A percentile compares a stretch with the other conserved stretches of the same genome.
Conservation (phyloP, 2,888 invertebrate species). For the Tetranychus piercei region DNA sequence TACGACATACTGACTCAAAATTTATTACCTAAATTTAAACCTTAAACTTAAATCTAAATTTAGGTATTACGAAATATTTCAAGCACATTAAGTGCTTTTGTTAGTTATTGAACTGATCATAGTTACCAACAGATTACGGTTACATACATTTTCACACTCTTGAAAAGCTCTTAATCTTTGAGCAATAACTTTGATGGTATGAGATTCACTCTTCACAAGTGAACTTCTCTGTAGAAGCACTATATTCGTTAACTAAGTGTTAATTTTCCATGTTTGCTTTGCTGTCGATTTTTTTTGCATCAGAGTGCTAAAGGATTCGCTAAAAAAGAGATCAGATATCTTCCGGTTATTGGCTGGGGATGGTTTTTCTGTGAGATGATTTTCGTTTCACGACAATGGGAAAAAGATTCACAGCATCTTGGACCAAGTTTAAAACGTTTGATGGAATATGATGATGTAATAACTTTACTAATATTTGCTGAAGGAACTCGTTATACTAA, state of each 20-base stretch:
- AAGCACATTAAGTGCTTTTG: too few species aligned
- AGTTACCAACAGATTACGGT: too few species aligned
- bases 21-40: background rate
- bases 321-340: constrained; percentile 70
- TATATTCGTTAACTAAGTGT: background rate
- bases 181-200: background rate
- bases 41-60: too few species aligned
- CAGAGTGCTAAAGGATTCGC: constrained; percentile 86
- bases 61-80: too few species aligned
- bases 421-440: constrained; percentile 58
- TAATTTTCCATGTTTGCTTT: background rate
- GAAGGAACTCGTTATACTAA: constrained; percentile 82
- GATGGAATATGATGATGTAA: constrained; percentile 69
- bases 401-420: constrained; percentile 69
- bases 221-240: background rate
- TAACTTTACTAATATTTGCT: constrained; percentile 65
- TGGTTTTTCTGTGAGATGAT: constrained; percentile 91
- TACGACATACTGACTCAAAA: background rate
- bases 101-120: too few species aligned
- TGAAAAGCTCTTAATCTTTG: too few species aligned
- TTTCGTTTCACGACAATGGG: constrained; percentile 74
- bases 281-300: constrained; percentile 16
- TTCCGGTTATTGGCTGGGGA: constrained; percentile 82
- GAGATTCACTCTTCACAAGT: background rate
- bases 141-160: too few species aligned